Evolutionary conservation across 1,140 invertebrate species (phyloP).

Genomic region (Sarcophaga peregrina): DNA sequence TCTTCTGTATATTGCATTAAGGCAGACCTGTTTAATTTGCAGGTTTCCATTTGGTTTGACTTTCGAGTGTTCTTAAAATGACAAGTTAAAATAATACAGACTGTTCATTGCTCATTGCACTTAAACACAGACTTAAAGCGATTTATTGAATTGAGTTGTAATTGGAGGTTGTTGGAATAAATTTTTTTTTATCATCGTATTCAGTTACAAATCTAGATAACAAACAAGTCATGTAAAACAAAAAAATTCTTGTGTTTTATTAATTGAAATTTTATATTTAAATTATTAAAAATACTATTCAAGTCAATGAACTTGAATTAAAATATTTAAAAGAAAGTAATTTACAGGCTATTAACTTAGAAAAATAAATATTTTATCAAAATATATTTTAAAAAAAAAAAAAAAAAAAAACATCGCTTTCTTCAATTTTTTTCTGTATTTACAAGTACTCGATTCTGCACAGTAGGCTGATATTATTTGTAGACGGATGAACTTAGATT

Average conservation of each 20-base stretch:
- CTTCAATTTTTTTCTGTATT: no score
- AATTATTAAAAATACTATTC: no score
- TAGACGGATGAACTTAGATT: no score
- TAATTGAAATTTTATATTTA: neutral
- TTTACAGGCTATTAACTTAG: no score
- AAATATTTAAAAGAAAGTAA: no score
- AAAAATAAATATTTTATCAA: no score
- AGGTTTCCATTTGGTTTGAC: neutral
- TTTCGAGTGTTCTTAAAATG: neutral
- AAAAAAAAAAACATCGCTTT: no score
- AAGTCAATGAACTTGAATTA: no score
- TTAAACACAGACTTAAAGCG: neutral
- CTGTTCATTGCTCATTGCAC: neutral
- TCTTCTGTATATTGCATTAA: no score
- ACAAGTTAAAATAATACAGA: neutral
- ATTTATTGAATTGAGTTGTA: conserved; percentile 22
- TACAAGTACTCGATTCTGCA: no score
- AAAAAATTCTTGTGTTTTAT: neutral
- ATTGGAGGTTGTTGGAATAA: neutral
- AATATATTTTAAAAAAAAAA: no score
- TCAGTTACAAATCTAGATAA: conserved; percentile 2
- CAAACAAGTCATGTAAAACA: conserved; percentile 1
- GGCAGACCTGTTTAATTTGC: neutral
- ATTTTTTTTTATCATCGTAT: neutral
- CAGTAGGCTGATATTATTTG: no score